A percentile compares a stretch with the other conserved stretches of the same genome.
These are phyloP conservation scores for Trichosurus vulpecula DNA, from an alignment of 2,797 vertebrate genomes.

Conservation along the genomic window DNA sequence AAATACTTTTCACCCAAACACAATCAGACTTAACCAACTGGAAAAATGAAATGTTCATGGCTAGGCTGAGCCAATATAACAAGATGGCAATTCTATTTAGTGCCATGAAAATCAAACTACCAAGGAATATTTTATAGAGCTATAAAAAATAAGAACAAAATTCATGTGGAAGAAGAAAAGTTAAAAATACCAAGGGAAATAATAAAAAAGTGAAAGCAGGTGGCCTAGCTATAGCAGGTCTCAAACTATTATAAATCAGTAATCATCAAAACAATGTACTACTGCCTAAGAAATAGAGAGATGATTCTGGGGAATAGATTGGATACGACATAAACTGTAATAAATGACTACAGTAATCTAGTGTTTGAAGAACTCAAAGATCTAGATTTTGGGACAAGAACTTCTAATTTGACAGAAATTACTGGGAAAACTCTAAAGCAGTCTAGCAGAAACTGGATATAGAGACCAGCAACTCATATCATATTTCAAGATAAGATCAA, in stretches of 20 bases:
- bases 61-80: not conserved
- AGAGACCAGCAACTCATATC: not conserved
- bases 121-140: not conserved
- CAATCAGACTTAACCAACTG: not conserved
- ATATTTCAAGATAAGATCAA: not conserved
- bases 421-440: no score
- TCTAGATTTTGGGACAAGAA: not conserved
- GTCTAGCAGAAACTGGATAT: not conserved
- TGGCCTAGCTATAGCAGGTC: not conserved
- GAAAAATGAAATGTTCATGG: not conserved
- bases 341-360: not conserved
- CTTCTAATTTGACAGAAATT: no score
- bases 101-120: not conserved
- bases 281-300: not conserved
- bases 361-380: not conserved
- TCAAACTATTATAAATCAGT: not conserved
- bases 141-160: not conserved
- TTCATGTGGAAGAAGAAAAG: not conserved
- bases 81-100: not conserved
- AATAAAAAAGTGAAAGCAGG: not conserved
- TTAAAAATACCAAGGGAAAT: not conserved
- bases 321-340: not conserved
- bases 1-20: not conserved
- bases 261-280: not conserved
- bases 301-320: no score